These are phyloP conservation scores for Amiota communis DNA, from an alignment of 2,888 invertebrate species.

Conservation along the genomic window DNA sequence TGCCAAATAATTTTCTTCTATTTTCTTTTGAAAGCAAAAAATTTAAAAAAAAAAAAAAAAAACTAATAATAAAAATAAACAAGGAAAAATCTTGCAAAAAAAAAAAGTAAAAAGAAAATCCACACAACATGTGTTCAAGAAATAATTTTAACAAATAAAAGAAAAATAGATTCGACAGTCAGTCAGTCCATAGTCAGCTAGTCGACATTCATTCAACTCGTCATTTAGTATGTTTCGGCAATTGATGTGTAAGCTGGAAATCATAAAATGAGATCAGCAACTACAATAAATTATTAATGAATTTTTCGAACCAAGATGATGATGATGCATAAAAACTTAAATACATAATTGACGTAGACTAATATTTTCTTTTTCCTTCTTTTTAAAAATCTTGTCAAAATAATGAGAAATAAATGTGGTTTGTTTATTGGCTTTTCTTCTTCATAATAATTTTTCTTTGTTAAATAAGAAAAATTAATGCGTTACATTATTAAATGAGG, in stretches of 20 bases:
- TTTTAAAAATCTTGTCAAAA: too few relatives aligned
- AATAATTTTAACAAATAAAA: conserved; percentile 1
- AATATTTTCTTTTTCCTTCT: too few relatives aligned
- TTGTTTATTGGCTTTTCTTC: too few relatives aligned
- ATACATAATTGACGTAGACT: conserved; percentile 25
- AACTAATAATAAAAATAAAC: too few relatives aligned
- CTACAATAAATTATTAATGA: conserved; percentile 38
- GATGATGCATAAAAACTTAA: conserved; percentile 31
- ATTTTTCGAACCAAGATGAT: not conserved
- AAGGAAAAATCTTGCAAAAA: not conserved
- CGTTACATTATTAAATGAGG: too few relatives aligned
- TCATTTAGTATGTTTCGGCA: too few relatives aligned
- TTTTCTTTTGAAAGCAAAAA: not conserved
- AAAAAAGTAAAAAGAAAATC: not conserved
- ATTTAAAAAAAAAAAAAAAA: not conserved
- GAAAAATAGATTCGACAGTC: not conserved
- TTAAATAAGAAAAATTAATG: too few relatives aligned
- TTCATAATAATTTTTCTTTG: too few relatives aligned
- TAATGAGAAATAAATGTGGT: too few relatives aligned
- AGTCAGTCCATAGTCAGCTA: too few relatives aligned
- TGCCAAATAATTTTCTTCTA: conserved; percentile 2
- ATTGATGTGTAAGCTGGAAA: not conserved
- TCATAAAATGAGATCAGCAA: conserved; percentile 57
- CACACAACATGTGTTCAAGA: conserved; percentile 10
- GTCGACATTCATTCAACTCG: too few relatives aligned